Conservation (phyloP, 2,797 vertebrate species). For the Cheirogaleus major region DNA sequence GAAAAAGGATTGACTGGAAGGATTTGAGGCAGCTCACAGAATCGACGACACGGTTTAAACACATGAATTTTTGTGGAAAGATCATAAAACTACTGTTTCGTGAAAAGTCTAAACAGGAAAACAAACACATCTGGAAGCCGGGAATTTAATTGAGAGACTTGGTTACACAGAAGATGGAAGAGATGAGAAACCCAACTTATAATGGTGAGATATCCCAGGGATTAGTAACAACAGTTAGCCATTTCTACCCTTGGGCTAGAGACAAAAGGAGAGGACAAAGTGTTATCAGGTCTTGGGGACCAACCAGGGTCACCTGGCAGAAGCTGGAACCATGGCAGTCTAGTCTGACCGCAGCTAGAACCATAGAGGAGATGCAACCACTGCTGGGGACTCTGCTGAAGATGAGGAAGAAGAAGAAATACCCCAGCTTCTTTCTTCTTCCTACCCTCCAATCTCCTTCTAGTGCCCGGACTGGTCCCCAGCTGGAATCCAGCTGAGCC, state of each 20-base stretch:
- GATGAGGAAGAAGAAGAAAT: background rate
- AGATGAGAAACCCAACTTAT: background rate
- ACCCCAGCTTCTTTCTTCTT: background rate
- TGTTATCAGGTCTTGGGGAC: background rate
- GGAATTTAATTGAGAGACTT: slow-evolving; percentile 18
- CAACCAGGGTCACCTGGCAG: background rate
- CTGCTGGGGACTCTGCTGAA: background rate
- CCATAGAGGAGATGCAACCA: background rate
- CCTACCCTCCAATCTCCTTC: background rate
- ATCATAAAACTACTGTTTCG: background rate
- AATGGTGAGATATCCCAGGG: background rate
- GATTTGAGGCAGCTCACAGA: background rate
- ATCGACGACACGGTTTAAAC: background rate
- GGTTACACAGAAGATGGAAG: background rate
- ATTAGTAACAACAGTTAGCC: background rate
- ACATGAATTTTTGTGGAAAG: slow-evolving; percentile 11
- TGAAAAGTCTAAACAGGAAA: slow-evolving; percentile 30
- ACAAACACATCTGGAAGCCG: slow-evolving; percentile 5
- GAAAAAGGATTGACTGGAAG: background rate
- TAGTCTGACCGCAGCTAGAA: background rate
- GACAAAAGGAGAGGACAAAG: background rate
- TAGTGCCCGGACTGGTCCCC: background rate
- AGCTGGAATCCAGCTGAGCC: background rate
- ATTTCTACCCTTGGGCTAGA: background rate
- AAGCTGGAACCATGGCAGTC: background rate